Evolutionary conservation across 2,113 vertebrate genomes (phyloP), one percentile per base, ranked within the genome.

Genomic region (Tauraco erythrolophus): DNA sequence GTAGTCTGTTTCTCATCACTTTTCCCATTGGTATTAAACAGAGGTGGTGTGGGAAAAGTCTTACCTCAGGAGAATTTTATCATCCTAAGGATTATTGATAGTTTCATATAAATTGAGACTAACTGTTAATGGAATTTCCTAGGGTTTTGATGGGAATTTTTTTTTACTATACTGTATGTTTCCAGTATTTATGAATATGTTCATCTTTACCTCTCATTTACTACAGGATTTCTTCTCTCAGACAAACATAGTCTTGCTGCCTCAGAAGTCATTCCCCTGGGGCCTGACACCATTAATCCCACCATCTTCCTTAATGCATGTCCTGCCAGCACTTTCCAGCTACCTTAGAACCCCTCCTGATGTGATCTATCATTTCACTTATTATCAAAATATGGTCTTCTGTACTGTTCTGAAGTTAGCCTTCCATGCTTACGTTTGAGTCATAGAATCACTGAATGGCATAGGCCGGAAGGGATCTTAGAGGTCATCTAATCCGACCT

Each of bases 391-490:
- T 11, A 5, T 4, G 11, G 10, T 19, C 30, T 58, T 15, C 31
- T 50, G 15, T 18, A 4, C 9, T 64, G 14, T 16, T 66, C 11
- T 0, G 3, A 31, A 15, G 14, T 4, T 60, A 39, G 5, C 23
- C 10, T 88, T 58, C 23, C 11, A 12, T 19, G 18, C 57, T 45
- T 79, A 46, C 33, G 4, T n/a, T 53, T 22, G n/a, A n/a, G n/a
- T n/a, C n/a, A n/a, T n/a, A n/a, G n/a, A n/a, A n/a, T n/a, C n/a
- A n/a, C n/a, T n/a, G n/a, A n/a, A n/a, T n/a, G n/a, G n/a, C n/a
- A n/a, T n/a, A n/a, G n/a, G n/a, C n/a, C n/a, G n/a, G n/a, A n/a
- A n/a, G n/a, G n/a, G n/a, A n/a, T n/a, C n/a, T n/a, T n/a, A n/a
- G n/a, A n/a, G n/a, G n/a, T n/a, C n/a, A n/a, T n/a, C n/a, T n/a